These are phyloP conservation scores for Antechinus stuartii DNA, from an alignment of 2,113 vertebrate species.

Conservation along the genomic window DNA sequence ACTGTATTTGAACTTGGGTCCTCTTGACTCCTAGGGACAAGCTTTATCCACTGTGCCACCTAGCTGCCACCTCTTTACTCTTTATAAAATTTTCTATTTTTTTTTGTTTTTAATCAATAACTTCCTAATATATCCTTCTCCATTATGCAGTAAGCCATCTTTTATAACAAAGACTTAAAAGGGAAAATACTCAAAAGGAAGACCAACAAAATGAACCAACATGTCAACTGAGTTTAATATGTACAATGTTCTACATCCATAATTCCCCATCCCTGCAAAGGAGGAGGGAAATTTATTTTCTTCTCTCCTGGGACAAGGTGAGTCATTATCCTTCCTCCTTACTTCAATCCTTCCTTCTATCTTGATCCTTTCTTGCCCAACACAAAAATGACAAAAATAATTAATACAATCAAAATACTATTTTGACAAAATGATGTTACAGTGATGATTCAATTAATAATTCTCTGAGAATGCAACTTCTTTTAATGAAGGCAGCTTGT, in stretches of 20 bases:
- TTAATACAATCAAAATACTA: neutral
- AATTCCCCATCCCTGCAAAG: neutral
- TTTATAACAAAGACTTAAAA: neutral
- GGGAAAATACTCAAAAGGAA: neutral
- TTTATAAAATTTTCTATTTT: neutral
- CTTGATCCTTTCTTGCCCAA: constrained; percentile 38
- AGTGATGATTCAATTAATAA: neutral
- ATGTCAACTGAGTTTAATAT: neutral
- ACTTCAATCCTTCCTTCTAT: neutral
- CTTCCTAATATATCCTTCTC: neutral
- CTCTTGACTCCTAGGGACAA: too few species aligned
- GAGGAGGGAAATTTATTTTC: neutral
- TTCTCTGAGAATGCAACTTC: neutral
- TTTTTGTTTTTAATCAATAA: neutral
- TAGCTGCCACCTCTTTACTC: neutral
- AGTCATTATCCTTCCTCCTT: neutral
- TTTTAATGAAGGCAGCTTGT: neutral
- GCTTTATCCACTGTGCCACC: too few species aligned
- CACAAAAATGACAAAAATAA: constrained; percentile 12
- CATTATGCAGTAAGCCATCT: neutral
- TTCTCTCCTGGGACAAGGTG: neutral
- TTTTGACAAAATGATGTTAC: constrained; percentile 11
- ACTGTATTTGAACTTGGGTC: too few species aligned
- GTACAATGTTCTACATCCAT: neutral
- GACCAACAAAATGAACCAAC: neutral